These are phyloP conservation scores for Andrena cerasifolii DNA, from an alignment of 1,140 invertebrate species.

Conservation along the genomic window DNA sequence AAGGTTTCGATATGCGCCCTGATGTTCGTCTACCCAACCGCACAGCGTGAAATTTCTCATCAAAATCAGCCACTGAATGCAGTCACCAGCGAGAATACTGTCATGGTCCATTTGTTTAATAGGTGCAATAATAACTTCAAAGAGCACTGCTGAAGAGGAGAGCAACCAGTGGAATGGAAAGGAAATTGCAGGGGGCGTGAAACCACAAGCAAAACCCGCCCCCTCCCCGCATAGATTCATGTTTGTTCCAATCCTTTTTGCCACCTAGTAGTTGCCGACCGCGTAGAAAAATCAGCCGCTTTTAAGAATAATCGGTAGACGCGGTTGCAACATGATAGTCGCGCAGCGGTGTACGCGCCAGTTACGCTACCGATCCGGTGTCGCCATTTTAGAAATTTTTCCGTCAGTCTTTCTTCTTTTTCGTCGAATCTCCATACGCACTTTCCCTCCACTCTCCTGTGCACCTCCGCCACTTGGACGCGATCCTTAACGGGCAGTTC, in stretches of 20 bases:
- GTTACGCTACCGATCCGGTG: slow-evolving; percentile 54
- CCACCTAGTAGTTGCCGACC: slow-evolving; percentile 19
- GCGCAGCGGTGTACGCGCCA: slow-evolving; percentile 35
- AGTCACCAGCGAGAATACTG: too few species aligned
- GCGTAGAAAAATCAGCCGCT: slow-evolving; percentile 52
- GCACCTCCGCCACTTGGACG: neutral
- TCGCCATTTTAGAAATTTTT: slow-evolving; percentile 55
- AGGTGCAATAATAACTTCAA: too few species aligned
- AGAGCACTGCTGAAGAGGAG: neutral
- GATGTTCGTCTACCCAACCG: slow-evolving; percentile 16
- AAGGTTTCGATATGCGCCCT: neutral
- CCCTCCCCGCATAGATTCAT: neutral
- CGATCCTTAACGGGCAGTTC: neutral
- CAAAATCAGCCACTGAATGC: too few species aligned
- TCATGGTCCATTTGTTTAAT: too few species aligned
- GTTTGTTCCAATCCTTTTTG: slow-evolving; percentile 38
- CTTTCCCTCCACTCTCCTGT: slow-evolving; percentile 29
- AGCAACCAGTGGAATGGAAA: neutral
- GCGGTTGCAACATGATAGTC: slow-evolving; percentile 68
- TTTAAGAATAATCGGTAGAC: slow-evolving; percentile 69
- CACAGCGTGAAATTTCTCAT: slow-evolving; percentile 17
- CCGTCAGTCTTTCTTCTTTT: slow-evolving; percentile 13
- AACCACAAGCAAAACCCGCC: neutral
- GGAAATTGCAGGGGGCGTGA: neutral
- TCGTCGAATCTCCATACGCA: neutral